Evolutionary conservation across 2,797 vertebrate species (phyloP).

Genomic region (Rhincodon typus): DNA sequence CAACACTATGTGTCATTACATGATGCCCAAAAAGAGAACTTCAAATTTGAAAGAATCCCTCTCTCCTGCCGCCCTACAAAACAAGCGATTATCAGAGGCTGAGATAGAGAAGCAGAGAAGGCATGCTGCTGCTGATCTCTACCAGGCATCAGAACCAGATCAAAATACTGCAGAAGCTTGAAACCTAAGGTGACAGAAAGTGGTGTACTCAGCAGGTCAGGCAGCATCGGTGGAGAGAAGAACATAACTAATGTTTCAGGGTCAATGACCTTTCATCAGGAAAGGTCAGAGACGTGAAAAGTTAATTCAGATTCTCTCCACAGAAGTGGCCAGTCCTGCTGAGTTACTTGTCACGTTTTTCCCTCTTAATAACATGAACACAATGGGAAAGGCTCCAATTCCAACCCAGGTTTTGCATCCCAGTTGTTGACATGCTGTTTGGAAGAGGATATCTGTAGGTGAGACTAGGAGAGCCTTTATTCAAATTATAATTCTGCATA

Average conservation of each 20-base stretch:
- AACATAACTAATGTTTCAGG: neutral
- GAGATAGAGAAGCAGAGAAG: neutral
- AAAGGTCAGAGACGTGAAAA: no score
- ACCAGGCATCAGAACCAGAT: neutral
- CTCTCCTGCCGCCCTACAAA: neutral
- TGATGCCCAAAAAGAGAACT: neutral
- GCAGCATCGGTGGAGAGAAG: neutral
- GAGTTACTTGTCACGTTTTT: neutral
- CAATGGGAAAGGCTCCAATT: neutral
- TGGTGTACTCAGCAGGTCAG: neutral
- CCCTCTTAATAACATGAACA: neutral
- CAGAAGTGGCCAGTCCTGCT: no score
- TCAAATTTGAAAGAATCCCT: neutral
- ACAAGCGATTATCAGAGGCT: neutral
- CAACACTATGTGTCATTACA: neutral
- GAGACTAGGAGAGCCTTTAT: neutral
- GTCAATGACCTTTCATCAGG: no score
- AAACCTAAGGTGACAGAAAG: neutral
- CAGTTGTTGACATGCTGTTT: neutral
- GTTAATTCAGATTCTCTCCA: no score
- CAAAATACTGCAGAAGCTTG: neutral
- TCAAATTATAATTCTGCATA: neutral
- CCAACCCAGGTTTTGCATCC: neutral
- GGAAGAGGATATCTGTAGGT: neutral
- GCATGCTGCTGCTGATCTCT: neutral